Conservation (phyloP, 2,113 vertebrate species). For the Telmatochromis brichardi region DNA sequence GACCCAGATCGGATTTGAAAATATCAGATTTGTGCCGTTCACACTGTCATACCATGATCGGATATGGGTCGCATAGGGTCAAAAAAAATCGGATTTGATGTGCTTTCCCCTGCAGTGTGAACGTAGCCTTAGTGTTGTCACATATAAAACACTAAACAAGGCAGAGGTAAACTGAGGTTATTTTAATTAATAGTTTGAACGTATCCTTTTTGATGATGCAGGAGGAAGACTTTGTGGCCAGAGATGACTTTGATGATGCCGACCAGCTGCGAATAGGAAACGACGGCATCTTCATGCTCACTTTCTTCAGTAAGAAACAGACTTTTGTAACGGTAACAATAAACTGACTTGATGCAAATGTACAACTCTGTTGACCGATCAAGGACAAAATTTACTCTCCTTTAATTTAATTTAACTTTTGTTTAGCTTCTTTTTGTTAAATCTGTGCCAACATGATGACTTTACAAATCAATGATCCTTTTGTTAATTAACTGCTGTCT, state of each 20-base stretch:
- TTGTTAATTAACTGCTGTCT: not conserved
- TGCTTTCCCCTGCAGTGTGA: not conserved
- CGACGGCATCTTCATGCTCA: constrained; percentile 98
- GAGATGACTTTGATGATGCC: constrained; percentile 94
- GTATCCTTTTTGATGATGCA: constrained; percentile 39
- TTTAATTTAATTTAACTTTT: not conserved
- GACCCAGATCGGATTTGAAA: no score
- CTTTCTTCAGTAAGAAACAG: constrained; percentile 92
- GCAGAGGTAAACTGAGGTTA: not conserved
- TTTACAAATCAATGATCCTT: not conserved
- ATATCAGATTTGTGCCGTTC: no score
- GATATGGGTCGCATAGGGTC: no score
- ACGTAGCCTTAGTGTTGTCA: not conserved
- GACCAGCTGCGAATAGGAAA: constrained; percentile 99
- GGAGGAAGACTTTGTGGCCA: constrained; percentile 94
- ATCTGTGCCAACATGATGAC: not conserved
- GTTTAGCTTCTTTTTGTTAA: not conserved
- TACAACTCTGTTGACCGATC: not conserved
- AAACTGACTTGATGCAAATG: not conserved
- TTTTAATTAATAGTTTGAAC: not conserved
- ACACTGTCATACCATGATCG: no score
- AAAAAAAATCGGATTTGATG: no score
- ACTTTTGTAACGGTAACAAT: not conserved
- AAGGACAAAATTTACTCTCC: not conserved
- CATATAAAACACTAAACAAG: not conserved